A percentile compares a stretch with the other conserved stretches of the same genome.
Evolutionary conservation across 2,888 invertebrate species (phyloP).

Genomic region (Drosophila tripunctata): DNA sequence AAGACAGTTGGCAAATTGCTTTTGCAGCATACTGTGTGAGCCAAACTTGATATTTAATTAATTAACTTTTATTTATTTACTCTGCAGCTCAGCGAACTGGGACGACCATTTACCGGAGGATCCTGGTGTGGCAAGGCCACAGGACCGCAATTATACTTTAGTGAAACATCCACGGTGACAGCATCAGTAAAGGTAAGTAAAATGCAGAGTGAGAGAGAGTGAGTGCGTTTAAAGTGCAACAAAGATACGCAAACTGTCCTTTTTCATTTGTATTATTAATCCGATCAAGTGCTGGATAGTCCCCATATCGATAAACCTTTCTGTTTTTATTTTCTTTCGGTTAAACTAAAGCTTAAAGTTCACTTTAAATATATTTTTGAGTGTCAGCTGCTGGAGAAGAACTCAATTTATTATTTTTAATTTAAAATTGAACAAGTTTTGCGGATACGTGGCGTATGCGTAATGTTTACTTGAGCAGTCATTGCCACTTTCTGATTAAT

Average conservation of each 20-base stretch:
- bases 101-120: conserved; percentile 94
- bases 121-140: conserved; percentile 95
- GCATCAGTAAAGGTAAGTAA: conserved; percentile 90
- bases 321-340: too few relatives aligned
- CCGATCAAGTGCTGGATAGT: neutral
- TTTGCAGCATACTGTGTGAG: conserved; percentile 34
- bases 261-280: neutral
- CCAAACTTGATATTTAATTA: conserved; percentile 71
- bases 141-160: conserved; percentile 93
- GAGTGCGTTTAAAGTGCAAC: neutral
- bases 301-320: too few relatives aligned
- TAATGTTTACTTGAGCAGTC: conserved; percentile 54
- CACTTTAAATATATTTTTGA: neutral
- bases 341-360: neutral
- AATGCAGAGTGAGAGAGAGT: neutral
- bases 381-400: neutral
- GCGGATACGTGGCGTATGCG: conserved; percentile 47
- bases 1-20: conserved; percentile 38
- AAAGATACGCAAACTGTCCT: neutral
- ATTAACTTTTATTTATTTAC: conserved; percentile 70
- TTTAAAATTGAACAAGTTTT: conserved; percentile 62
- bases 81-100: conserved; percentile 91
- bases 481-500: conserved; percentile 73
- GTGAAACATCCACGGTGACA: conserved; percentile 95
- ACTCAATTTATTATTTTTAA: conserved; percentile 21